Evolutionary conservation across 2,888 invertebrate species (phyloP), one percentile per base, ranked within the genome.

Genomic region (Trimorus sp.): DNA sequence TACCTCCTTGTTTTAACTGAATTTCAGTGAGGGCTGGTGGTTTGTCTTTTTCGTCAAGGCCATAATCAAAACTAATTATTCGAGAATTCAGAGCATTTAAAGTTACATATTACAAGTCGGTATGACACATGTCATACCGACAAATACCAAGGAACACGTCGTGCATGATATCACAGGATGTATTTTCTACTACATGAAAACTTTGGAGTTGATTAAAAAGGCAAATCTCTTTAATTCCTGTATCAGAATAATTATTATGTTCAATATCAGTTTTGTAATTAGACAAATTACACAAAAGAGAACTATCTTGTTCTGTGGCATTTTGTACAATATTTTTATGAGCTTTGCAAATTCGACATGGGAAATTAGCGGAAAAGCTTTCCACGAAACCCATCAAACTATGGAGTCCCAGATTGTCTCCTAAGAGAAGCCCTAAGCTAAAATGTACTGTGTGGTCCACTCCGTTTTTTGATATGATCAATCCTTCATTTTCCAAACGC

Each of bases 331-430:
- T n/a, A 8, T 36, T 37, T 6, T 7, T 51, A 14, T 9, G 7
- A 8, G 14, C 51, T 49, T 63, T 63, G 15, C 66, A 59, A 15
- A 76, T 54, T 76, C 81, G 69, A 59, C 84, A 85, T 12, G 77
- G 84, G 60, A 26, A 81, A 48, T 79, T 77, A 2, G 77, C 77
- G n/a, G 15, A 66, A 45, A 84, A 85, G 36, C 81, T 45, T 71
- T 83, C 60, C 5, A 76, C 62, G 48, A 80, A 79, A 12, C 83
- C 83, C 12, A 77, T 42, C 16, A 83, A 15, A 37, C 71, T 58
- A 51, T 84, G 79, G 7, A 82, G 45, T 2, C 79, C 82, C 49
- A 83, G 62, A 14, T 70, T 77, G n/a, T 77, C 69, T 0, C 63
- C 77, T 12, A 58, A 36, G 14, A 63, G 42, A 9, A 79, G 14